Conservation (phyloP, 2,888 invertebrate genomes). For the Drosophila suboccidentalis region DNA sequence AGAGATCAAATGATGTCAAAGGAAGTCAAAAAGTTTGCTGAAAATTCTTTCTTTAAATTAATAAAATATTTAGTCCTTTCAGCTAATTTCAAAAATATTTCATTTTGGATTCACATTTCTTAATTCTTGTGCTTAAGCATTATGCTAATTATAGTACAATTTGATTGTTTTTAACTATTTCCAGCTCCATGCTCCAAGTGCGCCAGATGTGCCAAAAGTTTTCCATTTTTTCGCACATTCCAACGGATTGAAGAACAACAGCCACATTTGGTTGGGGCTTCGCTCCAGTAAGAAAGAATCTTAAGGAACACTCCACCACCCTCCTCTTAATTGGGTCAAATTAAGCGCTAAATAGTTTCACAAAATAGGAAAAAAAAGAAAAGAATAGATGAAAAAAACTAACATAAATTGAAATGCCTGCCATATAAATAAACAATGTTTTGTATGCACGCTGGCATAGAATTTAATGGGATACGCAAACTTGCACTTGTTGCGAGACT, state of each 20-base stretch:
- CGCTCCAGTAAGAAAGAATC: conserved; percentile 47
- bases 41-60: neutral
- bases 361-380: conserved; percentile 11
- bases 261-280: conserved; percentile 36
- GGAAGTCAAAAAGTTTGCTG: conserved; percentile 23
- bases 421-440: conserved; percentile 63
- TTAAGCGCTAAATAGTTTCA: conserved; percentile 51
- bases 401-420: conserved; percentile 57
- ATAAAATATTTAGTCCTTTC: no score
- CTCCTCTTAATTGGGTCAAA: conserved; percentile 45
- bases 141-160: conserved; percentile 24
- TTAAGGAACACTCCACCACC: conserved; percentile 5
- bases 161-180: conserved; percentile 7
- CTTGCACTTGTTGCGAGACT: conserved; percentile 68
- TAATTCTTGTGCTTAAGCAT: neutral
- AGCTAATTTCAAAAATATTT: neutral
- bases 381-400: conserved; percentile 30
- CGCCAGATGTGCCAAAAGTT: conserved; percentile 64
- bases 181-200: neutral
- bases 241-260: conserved; percentile 4
- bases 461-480: conserved; percentile 66
- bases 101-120: conserved; percentile 8
- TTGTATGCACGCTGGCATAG: conserved; percentile 41
- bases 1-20: conserved; percentile 15
- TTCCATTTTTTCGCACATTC: conserved; percentile 67